Conservation (phyloP, 2,113 vertebrate species). For the Halcyon malimbica region DNA sequence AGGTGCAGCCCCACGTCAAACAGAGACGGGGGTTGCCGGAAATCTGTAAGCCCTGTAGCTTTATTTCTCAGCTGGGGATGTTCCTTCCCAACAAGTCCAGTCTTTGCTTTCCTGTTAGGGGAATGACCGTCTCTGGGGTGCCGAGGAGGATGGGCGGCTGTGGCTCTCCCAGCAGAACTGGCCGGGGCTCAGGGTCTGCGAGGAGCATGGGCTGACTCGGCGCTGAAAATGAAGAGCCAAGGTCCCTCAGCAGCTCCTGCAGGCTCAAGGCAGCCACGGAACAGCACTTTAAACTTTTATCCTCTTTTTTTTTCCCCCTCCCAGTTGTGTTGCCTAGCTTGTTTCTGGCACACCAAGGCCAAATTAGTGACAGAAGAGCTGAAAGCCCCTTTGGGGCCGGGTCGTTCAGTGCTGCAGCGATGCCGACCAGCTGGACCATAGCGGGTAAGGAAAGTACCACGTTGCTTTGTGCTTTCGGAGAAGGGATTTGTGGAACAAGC, state of each 20-base stretch:
- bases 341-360: neutral
- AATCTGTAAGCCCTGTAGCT: neutral
- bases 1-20: neutral
- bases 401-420: neutral
- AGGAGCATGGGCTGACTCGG: neutral
- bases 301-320: neutral
- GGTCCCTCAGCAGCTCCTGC: neutral
- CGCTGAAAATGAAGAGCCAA: rapidly evolving
- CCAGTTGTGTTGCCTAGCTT: neutral
- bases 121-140: neutral
- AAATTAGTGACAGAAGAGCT: no score
- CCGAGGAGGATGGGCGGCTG: rapidly evolving
- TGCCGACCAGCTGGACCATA: rapidly evolving
- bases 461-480: neutral
- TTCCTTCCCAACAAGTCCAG: neutral
- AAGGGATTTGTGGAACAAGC: neutral
- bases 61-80: neutral
- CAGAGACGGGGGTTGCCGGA: neutral
- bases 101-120: neutral
- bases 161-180: neutral
- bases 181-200: neutral
- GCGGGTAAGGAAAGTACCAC: neutral
- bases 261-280: neutral
- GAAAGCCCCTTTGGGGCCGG: neutral
- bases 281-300: neutral